Evolutionary conservation across 2,888 invertebrate genomes (phyloP).

Genomic region (Drosophila koepferae): DNA sequence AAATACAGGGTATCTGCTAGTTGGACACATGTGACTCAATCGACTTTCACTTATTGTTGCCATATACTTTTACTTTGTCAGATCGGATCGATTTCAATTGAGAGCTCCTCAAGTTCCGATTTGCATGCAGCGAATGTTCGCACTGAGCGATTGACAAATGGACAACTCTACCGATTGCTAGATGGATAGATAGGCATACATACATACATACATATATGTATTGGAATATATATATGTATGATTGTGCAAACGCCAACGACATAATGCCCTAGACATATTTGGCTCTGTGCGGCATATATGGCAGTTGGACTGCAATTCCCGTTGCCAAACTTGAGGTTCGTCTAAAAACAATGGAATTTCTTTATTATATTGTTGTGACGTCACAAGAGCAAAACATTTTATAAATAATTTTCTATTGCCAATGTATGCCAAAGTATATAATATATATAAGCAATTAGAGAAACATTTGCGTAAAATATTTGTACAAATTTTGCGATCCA

Average conservation of each 20-base stretch:
- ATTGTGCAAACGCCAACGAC: constrained; percentile 37
- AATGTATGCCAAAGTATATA: not conserved
- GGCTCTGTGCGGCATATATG: constrained; percentile 34
- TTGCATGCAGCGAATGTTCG: constrained; percentile 48
- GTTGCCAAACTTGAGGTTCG: constrained; percentile 42
- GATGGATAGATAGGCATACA: not conserved
- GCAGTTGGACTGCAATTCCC: constrained; percentile 44
- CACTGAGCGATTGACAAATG: constrained; percentile 21
- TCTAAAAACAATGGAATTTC: constrained; percentile 35
- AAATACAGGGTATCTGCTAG: not conserved
- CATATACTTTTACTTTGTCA: constrained; percentile 13
- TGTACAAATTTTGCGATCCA: not conserved
- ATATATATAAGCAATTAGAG: not conserved
- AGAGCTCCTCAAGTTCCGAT: constrained; percentile 40
- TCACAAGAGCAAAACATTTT: constrained; percentile 4
- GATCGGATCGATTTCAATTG: constrained; percentile 31
- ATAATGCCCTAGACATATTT: constrained; percentile 50
- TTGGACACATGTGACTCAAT: not conserved
- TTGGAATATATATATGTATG: not conserved
- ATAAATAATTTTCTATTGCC: not conserved
- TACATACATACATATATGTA: too few relatives aligned
- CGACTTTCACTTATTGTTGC: constrained; percentile 6
- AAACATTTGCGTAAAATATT: constrained; percentile 1
- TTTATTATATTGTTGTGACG: constrained; percentile 1
- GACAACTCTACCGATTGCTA: not conserved